A percentile compares a stretch with the other conserved stretches of the same genome.
Evolutionary conservation across 2,797 vertebrate species (phyloP).

Genomic region (Microhierax caerulescens): DNA sequence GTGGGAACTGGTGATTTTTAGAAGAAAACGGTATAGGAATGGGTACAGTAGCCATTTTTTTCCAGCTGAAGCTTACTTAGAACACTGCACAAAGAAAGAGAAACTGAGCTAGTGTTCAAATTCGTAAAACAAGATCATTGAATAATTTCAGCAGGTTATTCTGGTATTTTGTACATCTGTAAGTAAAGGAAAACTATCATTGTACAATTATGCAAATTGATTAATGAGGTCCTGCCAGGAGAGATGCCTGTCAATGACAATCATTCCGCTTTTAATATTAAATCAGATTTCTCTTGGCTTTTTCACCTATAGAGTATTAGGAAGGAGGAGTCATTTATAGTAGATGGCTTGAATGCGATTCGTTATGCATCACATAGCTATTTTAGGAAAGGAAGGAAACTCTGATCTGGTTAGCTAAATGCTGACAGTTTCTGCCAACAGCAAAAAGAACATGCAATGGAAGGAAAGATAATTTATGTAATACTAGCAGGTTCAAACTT

Average conservation of each 20-base stretch:
- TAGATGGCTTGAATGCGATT: neutral
- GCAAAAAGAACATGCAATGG: neutral
- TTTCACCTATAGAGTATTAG: neutral
- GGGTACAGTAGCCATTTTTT: neutral
- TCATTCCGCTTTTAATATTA: neutral
- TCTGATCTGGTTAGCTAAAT: neutral
- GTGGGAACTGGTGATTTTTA: neutral
- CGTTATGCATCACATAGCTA: neutral
- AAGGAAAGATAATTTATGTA: neutral
- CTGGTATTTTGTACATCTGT: neutral
- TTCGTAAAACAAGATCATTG: neutral
- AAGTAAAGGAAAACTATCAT: neutral
- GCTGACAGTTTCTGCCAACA: neutral
- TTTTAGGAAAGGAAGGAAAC: neutral
- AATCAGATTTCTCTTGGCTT: neutral
- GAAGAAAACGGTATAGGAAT: neutral
- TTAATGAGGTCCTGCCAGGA: neutral
- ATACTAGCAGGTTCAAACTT: neutral
- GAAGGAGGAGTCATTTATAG: neutral
- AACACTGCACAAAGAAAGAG: neutral
- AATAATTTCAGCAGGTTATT: neutral
- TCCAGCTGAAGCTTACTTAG: neutral
- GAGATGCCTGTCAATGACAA: neutral
- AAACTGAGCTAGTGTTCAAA: neutral
- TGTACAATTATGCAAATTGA: neutral